phyloP scores from a whole-genome alignment of 30 jellyfish, hydroid and myxozoan genomes.

The Aurelia aurita region DNA sequence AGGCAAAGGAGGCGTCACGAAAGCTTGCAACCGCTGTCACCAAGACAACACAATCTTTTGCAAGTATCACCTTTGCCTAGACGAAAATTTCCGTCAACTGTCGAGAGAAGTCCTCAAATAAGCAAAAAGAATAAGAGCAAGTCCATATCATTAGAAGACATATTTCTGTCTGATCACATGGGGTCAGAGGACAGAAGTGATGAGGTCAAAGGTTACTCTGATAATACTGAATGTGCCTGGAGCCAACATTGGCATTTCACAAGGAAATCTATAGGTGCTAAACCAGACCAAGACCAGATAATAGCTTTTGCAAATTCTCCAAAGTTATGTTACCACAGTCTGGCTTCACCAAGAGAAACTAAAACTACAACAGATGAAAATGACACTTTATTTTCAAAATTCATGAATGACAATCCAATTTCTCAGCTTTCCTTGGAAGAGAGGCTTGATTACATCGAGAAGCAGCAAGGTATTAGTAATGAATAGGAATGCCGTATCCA shows the following conservation, averaged over 20 bases:
- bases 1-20: background rate
- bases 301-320: background rate
- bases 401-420: too few species aligned
- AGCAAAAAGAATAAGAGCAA: background rate
- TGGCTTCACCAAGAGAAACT: too few species aligned
- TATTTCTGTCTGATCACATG: background rate
- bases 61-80: background rate
- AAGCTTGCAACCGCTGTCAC: background rate
- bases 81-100: background rate
- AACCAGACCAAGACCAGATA: background rate
- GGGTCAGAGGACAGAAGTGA: background rate
- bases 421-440: slow-evolving; percentile 22
- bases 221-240: background rate
- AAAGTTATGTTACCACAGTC: background rate
- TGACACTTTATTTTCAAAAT: background rate
- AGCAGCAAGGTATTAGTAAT: slow-evolving; percentile 18
- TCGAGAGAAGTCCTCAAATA: background rate
- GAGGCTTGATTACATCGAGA: slow-evolving; percentile 12
- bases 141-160: background rate
- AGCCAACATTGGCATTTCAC: slow-evolving; percentile 27
- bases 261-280: slow-evolving; percentile 7
- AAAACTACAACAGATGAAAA: background rate
- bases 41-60: background rate
- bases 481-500: too few species aligned
- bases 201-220: background rate